Conservation (phyloP, 2,113 vertebrate genomes). For the Motacilla alba region DNA sequence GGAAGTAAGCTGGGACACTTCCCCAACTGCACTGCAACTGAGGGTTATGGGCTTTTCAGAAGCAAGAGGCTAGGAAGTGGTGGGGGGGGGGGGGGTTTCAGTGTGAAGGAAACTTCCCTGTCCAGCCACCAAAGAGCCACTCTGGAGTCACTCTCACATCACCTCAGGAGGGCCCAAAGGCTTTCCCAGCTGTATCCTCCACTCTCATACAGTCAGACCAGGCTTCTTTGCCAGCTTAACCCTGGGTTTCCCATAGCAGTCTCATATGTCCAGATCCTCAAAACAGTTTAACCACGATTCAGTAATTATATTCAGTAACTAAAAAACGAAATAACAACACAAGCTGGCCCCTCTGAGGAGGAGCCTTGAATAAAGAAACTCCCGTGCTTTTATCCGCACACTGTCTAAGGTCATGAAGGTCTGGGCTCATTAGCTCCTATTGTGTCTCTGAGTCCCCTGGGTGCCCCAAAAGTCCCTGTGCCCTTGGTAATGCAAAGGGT, state of each 20-base stretch:
- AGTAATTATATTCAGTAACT: background rate
- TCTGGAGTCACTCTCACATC: background rate
- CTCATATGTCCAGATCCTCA: background rate
- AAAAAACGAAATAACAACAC: background rate
- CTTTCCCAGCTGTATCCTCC: background rate
- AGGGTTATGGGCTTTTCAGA: background rate
- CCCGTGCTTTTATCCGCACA: background rate
- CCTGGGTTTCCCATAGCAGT: background rate
- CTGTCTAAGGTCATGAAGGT: background rate
- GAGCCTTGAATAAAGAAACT: background rate
- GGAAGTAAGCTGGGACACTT: background rate
- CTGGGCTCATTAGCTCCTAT: background rate
- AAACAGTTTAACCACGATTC: background rate
- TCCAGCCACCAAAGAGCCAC: background rate
- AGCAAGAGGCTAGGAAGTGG: background rate
- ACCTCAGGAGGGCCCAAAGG: background rate
- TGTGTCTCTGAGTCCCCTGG: background rate
- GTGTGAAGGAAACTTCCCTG: background rate
- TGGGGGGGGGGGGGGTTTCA: too few species aligned
- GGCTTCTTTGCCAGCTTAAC: background rate
- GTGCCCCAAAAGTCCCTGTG: background rate
- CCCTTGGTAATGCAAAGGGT: background rate
- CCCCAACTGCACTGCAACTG: background rate
- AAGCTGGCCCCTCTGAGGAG: background rate
- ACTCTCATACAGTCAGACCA: background rate